Percentiles rank a stretch among this genome's conserved stretches.
These are phyloP conservation scores for Eurypyga helias DNA, from an alignment of 2,113 vertebrate genomes.

Conservation along the genomic window DNA sequence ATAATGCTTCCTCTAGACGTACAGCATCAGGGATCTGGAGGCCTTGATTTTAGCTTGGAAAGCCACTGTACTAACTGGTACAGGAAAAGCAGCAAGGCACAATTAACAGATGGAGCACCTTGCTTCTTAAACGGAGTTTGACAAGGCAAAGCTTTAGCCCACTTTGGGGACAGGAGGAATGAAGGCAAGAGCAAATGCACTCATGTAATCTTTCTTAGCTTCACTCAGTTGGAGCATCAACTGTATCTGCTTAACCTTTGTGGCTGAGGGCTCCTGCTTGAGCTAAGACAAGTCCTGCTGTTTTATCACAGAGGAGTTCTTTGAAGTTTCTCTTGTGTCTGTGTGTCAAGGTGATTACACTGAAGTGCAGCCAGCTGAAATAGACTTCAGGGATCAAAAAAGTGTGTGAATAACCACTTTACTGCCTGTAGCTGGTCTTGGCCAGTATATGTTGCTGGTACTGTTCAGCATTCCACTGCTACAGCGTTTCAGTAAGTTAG, in stretches of 20 bases:
- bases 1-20: neutral
- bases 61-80: neutral
- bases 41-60: neutral
- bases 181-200: neutral
- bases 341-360: neutral
- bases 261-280: neutral
- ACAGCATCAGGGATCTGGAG: neutral
- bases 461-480: neutral
- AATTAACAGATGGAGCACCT: neutral
- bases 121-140: neutral
- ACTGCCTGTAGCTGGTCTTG: neutral
- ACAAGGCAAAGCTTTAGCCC: neutral
- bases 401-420: neutral
- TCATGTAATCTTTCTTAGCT: neutral
- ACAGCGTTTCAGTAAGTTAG: neutral
- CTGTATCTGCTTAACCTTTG: slow-evolving; percentile 16
- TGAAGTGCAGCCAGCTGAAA: slow-evolving; percentile 21
- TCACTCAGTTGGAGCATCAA: neutral
- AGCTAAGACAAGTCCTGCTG: neutral
- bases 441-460: neutral
- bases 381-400: neutral
- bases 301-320: neutral
- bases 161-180: neutral
- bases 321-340: neutral
- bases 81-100: neutral